A percentile compares a stretch with the other conserved stretches of the same genome.
phyloP scores from a whole-genome alignment of 2,113 vertebrate genomes.

The Rhinoderma darwinii region DNA sequence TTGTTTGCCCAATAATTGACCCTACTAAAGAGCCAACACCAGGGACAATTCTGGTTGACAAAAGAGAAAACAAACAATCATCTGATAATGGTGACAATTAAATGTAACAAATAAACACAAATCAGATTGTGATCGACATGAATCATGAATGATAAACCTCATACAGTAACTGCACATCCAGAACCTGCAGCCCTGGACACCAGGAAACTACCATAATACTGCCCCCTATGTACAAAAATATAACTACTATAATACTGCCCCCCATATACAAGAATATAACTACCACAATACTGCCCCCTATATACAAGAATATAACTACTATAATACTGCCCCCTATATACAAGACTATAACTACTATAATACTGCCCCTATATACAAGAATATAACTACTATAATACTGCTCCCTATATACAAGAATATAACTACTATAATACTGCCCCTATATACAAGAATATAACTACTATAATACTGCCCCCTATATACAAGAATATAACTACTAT shows the following conservation, averaged over 20 bases:
- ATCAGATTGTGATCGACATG: too few species aligned
- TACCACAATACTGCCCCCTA: not conserved
- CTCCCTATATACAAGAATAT: not conserved
- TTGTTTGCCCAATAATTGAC: too few species aligned
- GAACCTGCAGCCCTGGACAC: too few species aligned
- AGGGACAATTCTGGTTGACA: not conserved
- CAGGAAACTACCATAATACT: not conserved
- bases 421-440: not conserved
- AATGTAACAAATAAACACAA: too few species aligned
- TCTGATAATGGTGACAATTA: not conserved
- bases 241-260: conserved; percentile 4
- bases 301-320: not conserved
- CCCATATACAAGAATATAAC: not conserved
- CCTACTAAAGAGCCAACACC: not conserved
- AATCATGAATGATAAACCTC: too few species aligned
- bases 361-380: not conserved
- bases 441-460: not conserved
- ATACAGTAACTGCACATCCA: too few species aligned
- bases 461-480: not conserved
- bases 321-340: not conserved
- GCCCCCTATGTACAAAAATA: not conserved
- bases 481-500: not conserved
- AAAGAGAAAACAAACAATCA: not conserved
- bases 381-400: not conserved
- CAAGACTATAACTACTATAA: not conserved